Evolutionary conservation across 1,140 invertebrate species (phyloP).

Genomic region (Laupala kohalensis): DNA sequence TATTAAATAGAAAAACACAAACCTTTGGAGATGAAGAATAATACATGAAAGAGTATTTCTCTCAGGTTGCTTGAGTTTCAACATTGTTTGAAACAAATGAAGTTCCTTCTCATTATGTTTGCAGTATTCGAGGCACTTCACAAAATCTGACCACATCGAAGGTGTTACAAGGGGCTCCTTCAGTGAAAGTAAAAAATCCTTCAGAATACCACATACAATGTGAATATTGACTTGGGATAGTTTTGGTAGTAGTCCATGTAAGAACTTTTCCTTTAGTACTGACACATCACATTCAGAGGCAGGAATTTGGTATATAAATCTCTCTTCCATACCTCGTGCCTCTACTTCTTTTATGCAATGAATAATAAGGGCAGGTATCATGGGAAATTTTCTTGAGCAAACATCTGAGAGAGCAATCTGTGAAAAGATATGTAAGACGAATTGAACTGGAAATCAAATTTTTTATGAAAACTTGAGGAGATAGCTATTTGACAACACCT

Average conservation of each 20-base stretch:
- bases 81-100: slow-evolving; percentile 50
- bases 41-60: slow-evolving; percentile 77
- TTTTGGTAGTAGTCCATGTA: slow-evolving; percentile 60
- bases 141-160: slow-evolving; percentile 61
- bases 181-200: slow-evolving; percentile 72
- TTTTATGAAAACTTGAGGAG: too few species aligned
- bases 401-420: too few species aligned
- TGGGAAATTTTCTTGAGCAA: too few species aligned
- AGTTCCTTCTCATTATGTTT: slow-evolving; percentile 40
- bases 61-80: slow-evolving; percentile 67
- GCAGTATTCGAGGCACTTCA: slow-evolving; percentile 43
- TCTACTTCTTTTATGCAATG: slow-evolving; percentile 94
- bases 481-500: too few species aligned
- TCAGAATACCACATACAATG: slow-evolving; percentile 70
- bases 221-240: slow-evolving; percentile 59
- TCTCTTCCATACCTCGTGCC: slow-evolving; percentile 61
- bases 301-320: slow-evolving; percentile 82
- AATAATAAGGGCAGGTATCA: slow-evolving; percentile 85
- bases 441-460: too few species aligned
- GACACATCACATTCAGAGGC: slow-evolving; percentile 76
- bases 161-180: slow-evolving; percentile 72
- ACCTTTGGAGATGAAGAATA: slow-evolving; percentile 69
- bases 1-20: slow-evolving; percentile 17
- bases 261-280: slow-evolving; percentile 67
- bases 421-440: too few species aligned